A percentile compares a stretch with the other conserved stretches of the same genome.
phyloP scores from a whole-genome alignment of 2,888 invertebrate genomes.

The Bimastos eiseni region DNA sequence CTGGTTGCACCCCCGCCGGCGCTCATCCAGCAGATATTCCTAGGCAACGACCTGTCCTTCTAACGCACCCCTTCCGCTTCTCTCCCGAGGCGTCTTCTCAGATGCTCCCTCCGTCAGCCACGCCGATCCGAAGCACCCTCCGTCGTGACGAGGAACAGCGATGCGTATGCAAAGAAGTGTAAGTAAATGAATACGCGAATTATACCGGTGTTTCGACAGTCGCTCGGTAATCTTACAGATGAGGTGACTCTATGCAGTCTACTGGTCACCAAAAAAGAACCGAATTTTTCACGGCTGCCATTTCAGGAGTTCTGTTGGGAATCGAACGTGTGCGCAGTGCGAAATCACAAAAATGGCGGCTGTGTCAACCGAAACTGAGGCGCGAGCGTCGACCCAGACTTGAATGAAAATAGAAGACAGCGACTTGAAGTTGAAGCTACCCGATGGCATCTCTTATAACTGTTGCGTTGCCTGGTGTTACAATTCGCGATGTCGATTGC shows the following conservation, averaged over 20 bases:
- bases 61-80: not conserved
- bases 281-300: not conserved
- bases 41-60: not conserved
- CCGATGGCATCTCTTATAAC: not conserved
- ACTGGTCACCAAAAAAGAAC: not conserved
- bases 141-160: not conserved
- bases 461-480: not conserved
- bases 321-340: not conserved
- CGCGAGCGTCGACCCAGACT: not conserved
- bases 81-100: not conserved
- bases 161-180: not conserved
- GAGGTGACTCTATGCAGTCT: not conserved
- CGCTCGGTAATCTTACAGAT: not conserved
- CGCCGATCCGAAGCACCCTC: not conserved
- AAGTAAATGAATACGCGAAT: not conserved
- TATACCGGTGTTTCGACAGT: not conserved
- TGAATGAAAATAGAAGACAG: not conserved
- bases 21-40: slow-evolving; percentile 13
- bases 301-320: not conserved
- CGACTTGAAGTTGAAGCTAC: not conserved
- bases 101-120: not conserved
- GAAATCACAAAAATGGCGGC: not conserved
- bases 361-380: not conserved
- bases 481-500: not conserved
- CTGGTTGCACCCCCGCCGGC: not conserved